Base-by-base conservation (phyloP, 2,888 invertebrate species). In the Leptopilina myrica region DNA sequence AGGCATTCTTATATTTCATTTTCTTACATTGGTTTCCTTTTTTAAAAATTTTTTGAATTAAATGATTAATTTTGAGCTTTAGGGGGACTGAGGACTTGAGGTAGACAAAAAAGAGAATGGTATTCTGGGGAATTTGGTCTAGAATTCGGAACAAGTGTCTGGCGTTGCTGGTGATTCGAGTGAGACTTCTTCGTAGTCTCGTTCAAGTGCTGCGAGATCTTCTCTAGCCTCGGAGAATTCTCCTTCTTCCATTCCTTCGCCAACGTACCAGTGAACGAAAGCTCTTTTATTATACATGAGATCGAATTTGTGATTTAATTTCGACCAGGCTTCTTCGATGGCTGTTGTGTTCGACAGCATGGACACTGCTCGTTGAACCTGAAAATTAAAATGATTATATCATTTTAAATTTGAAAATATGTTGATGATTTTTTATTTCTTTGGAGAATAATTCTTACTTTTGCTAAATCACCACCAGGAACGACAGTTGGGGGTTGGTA, bases 271-370 rank as follows among this genome's bases (percentile, higher is more conserved):
- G 92, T 98, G 98, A 20, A 98, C 98, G 91, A 98, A 98, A 5
- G 98, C 98, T 82, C 98, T 95, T 92, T 98, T 98, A 62, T 98
- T 97, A 92, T 97, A 98, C 98, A 98, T 98, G 87, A 98, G 92
- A 92, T 98, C 98, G 91, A 98, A 98, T 92, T 98, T 98, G 92
- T 97, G 97, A 92, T 98, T 97, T 81, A 98, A 93, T 86, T 97
- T 96, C 84, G 95, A 84, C 91, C 91, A 91, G 0, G 90, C 89
- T 78, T 89, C 89, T 56, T 88, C 89, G 78, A 91, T 91, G 2
- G 91, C 90, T 0, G 91, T 91, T 7, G 91, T 91, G 43, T 91
- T 91, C 7, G 91, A 91, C 3, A 91, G 83, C 91, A 91, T 91
- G 14, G 90, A 88, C 2, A 91, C 90, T 6, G 91, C 91, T 14